Evolutionary conservation across 2,113 vertebrate species (phyloP).

Genomic region (Strix aluco): DNA sequence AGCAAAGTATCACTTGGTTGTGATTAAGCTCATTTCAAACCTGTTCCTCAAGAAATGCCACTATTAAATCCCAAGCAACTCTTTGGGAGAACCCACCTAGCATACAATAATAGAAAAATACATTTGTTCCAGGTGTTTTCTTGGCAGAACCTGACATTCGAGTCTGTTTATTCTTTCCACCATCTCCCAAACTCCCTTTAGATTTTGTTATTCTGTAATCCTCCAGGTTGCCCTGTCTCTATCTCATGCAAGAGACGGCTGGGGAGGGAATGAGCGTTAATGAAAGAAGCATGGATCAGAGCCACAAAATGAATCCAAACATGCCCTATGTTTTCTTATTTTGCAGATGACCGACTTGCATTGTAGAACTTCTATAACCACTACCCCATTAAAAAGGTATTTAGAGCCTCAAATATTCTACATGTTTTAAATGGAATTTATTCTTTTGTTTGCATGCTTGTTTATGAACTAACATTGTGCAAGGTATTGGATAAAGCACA

Average conservation of each 20-base stretch:
- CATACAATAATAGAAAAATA: constrained; percentile 18
- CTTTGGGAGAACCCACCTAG: neutral
- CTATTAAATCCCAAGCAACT: constrained; percentile 2
- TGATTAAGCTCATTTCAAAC: constrained; percentile 34
- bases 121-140: constrained; percentile 26
- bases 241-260: neutral
- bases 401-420: neutral
- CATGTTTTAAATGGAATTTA: neutral
- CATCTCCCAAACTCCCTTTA: neutral
- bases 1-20: neutral
- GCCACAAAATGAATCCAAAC: neutral
- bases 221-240: neutral
- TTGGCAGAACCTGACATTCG: neutral
- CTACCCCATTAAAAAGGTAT: neutral
- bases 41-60: constrained; percentile 42
- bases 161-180: neutral
- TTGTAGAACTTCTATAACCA: neutral
- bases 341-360: neutral
- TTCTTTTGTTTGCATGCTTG: neutral
- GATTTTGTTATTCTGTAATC: neutral
- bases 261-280: neutral
- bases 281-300: neutral
- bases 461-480: neutral
- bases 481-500: neutral
- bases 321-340: neutral